phyloP scores from a whole-genome alignment of 2,888 invertebrate genomes.

The Esperia sulphurella region DNA sequence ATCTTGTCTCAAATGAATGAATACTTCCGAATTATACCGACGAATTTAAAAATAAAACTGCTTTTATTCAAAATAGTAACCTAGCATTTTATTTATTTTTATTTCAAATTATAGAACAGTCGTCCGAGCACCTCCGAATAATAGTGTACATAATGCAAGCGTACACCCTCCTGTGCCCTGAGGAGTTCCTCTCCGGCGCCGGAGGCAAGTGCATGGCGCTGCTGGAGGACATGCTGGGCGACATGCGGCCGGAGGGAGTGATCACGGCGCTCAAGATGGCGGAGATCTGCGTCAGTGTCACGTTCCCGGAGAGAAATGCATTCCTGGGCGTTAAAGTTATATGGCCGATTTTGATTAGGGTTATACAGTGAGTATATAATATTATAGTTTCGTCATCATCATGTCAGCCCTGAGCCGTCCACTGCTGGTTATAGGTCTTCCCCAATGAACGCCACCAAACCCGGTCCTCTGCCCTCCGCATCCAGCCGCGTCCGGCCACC shows the following conservation, averaged over 20 bases:
- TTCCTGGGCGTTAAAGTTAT: conserved; percentile 80
- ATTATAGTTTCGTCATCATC: too few species aligned
- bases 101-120: conserved; percentile 87
- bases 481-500: too few species aligned
- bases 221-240: conserved; percentile 86
- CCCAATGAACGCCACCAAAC: too few species aligned
- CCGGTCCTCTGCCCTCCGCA: too few species aligned
- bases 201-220: conserved; percentile 85
- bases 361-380: conserved; percentile 54
- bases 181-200: conserved; percentile 85
- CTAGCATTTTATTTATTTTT: conserved; percentile 2
- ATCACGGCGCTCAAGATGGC: conserved; percentile 84
- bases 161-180: conserved; percentile 88
- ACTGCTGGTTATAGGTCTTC: too few species aligned
- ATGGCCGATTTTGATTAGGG: conserved; percentile 65
- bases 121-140: conserved; percentile 88
- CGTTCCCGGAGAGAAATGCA: conserved; percentile 85
- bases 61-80: too few species aligned
- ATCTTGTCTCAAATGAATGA: too few species aligned
- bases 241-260: conserved; percentile 80
- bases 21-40: too few species aligned
- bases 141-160: conserved; percentile 91
- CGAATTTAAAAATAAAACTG: too few species aligned
- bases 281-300: conserved; percentile 84
- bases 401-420: too few species aligned